A percentile compares a stretch with the other conserved stretches of the same genome.
Conservation (phyloP, 2,888 invertebrate species). For the Spialia ferax region DNA sequence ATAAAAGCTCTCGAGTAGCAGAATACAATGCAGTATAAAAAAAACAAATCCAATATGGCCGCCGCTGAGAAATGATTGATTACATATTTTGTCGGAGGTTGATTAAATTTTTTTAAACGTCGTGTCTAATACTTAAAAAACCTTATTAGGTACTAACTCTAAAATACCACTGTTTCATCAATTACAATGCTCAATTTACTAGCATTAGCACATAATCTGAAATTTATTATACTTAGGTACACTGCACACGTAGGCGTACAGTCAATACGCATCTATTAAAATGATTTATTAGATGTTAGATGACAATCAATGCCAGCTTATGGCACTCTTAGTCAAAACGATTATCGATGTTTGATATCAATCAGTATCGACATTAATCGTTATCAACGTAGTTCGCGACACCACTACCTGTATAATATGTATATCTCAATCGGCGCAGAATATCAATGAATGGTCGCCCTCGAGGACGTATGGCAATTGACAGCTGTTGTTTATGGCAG, state of each 20-base stretch:
- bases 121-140: too few species aligned
- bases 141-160: too few species aligned
- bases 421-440: slow-evolving; percentile 55
- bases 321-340: neutral
- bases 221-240: too few species aligned
- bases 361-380: slow-evolving; percentile 17
- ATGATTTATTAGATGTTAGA: neutral
- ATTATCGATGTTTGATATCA: neutral
- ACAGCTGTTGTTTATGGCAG: slow-evolving; percentile 61
- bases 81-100: too few species aligned
- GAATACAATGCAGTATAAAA: too few species aligned
- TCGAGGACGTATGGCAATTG: slow-evolving; percentile 60
- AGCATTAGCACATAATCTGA: neutral
- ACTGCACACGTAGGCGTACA: too few species aligned
- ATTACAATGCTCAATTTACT: too few species aligned
- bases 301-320: neutral
- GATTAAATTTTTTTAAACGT: too few species aligned
- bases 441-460: slow-evolving; percentile 54
- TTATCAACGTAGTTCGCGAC: slow-evolving; percentile 25
- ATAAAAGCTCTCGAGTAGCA: too few species aligned
- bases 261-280: neutral
- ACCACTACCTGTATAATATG: slow-evolving; percentile 28
- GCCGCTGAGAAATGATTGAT: too few species aligned
- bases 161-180: too few species aligned
- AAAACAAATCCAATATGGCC: too few species aligned